phyloP scores from a whole-genome alignment of 64 coral and sea anemone species.

The Montipora sp. region DNA sequence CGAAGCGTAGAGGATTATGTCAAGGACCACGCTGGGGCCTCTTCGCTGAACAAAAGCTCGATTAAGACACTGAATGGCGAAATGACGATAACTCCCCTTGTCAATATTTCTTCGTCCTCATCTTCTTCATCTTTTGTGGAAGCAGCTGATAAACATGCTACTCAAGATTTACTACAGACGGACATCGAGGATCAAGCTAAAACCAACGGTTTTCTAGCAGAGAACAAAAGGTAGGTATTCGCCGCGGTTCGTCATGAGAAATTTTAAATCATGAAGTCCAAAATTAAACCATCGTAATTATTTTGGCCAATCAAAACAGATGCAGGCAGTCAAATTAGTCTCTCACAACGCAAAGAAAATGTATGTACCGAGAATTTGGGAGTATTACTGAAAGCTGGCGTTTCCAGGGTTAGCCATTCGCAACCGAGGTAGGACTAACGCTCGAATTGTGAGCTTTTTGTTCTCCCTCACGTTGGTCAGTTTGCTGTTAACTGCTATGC shows the following conservation, averaged over 20 bases:
- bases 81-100: constrained; percentile 13
- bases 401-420: no score
- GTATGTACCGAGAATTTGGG: no score
- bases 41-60: constrained; percentile 26
- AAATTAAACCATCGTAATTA: no score
- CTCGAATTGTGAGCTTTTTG: no score
- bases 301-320: background rate
- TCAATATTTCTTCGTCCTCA: constrained; percentile 13
- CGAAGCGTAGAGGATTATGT: background rate
- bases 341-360: no score
- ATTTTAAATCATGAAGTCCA: no score
- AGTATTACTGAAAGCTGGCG: no score
- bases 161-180: background rate
- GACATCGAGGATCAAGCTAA: background rate
- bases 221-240: constrained; percentile 6
- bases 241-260: no score
- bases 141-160: background rate
- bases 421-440: no score
- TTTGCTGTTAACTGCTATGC: no score
- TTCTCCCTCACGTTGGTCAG: no score
- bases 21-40: background rate
- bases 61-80: constrained; percentile 20
- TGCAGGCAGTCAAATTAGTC: background rate
- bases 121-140: constrained; percentile 22
- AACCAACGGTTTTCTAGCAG: background rate